phyloP scores from a whole-genome alignment of 2,888 invertebrate species.

The Sphaerophoria taeniata region DNA sequence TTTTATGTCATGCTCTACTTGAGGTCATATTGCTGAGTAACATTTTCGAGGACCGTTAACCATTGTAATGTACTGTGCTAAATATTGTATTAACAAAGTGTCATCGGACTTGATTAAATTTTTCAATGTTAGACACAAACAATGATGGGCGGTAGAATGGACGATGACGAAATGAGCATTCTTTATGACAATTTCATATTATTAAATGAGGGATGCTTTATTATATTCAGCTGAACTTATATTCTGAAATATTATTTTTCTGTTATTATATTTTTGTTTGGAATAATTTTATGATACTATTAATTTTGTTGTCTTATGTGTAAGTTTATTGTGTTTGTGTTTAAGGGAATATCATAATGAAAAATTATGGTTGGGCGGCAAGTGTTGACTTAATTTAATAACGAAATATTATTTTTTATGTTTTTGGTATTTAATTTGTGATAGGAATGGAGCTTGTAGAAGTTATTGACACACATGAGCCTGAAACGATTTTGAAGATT shows the following conservation, averaged over 20 bases:
- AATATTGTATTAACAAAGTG: slow-evolving; percentile 73
- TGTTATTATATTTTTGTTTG: slow-evolving; percentile 14
- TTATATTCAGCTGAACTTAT: slow-evolving; percentile 15
- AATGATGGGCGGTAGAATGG: slow-evolving; percentile 11
- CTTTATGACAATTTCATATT: slow-evolving; percentile 55
- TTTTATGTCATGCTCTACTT: slow-evolving; percentile 57
- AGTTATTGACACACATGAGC: neutral
- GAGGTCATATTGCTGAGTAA: slow-evolving; percentile 71
- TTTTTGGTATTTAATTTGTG: neutral
- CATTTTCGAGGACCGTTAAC: slow-evolving; percentile 71
- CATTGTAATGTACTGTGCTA: slow-evolving; percentile 73
- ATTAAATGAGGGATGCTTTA: slow-evolving; percentile 56
- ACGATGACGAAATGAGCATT: slow-evolving; percentile 20
- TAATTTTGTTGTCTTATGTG: slow-evolving; percentile 27
- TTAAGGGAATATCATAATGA: neutral
- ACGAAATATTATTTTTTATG: slow-evolving; percentile 8
- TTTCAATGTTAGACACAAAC: slow-evolving; percentile 69
- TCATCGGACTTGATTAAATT: slow-evolving; percentile 73
- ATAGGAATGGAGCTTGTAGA: neutral
- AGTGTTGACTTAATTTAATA: slow-evolving; percentile 36
- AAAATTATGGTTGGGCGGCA: slow-evolving; percentile 5
- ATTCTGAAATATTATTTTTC: slow-evolving; percentile 42
- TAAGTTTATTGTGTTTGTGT: slow-evolving; percentile 6
- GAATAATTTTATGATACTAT: slow-evolving; percentile 46
- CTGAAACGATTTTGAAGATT: too few relatives aligned